phyloP scores from a whole-genome alignment of 2,888 invertebrate species.

The Lingula anatina region DNA sequence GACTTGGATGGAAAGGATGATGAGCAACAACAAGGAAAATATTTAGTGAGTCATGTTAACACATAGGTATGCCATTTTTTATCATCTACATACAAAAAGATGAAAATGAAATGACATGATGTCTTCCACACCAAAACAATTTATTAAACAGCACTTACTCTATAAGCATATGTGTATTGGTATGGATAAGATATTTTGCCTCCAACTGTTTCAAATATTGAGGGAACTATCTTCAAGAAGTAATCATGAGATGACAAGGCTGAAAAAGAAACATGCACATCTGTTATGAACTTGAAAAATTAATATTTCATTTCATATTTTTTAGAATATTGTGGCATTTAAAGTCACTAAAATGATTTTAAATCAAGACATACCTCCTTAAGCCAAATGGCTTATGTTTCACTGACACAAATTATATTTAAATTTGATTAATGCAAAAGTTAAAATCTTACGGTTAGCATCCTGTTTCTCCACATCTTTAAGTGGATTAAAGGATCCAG shows the following conservation, averaged over 20 bases:
- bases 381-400: neutral
- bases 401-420: too few relatives aligned
- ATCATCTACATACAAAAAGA: too few relatives aligned
- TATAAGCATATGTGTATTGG: slow-evolving; percentile 60
- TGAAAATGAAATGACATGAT: too few relatives aligned
- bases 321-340: neutral
- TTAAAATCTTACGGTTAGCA: slow-evolving; percentile 37
- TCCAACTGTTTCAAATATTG: slow-evolving; percentile 54
- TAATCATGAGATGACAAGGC: slow-evolving; percentile 59
- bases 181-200: slow-evolving; percentile 53
- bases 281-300: too few relatives aligned
- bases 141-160: slow-evolving; percentile 44
- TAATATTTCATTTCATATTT: too few relatives aligned
- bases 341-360: neutral
- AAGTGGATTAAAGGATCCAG: slow-evolving; percentile 58
- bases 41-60: too few relatives aligned
- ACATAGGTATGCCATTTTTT: too few relatives aligned
- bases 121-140: too few relatives aligned
- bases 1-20: too few relatives aligned
- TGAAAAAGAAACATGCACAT: slow-evolving; percentile 24
- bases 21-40: too few relatives aligned
- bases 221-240: slow-evolving; percentile 59
- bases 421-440: too few relatives aligned
- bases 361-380: slow-evolving; percentile 48
- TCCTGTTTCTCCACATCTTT: slow-evolving; percentile 40